Evolutionary conservation across 1,140 invertebrate genomes (phyloP), one percentile per base, ranked within the genome.

Genomic region (Calosoma granatense): DNA sequence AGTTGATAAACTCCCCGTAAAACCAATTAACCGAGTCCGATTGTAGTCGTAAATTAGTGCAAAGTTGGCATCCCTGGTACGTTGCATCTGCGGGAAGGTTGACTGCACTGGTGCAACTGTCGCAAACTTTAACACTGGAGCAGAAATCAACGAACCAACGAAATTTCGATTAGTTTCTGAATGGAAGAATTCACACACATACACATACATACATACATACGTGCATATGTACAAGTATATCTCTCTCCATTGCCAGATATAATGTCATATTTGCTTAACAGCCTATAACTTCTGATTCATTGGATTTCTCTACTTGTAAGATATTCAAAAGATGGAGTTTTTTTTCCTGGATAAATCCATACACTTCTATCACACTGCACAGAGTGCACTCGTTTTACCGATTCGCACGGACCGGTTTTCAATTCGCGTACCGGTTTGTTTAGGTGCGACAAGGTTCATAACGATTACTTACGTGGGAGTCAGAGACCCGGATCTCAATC

Each of bases 11-110:
- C 41, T 47, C 15, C 41, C 15, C 6, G 6, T 47, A 47, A 47
- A 47, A 47, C 41, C 41, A 47, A 47, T 47, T 47, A 47, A 47
- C 9, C 15, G 15, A 17, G 41, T 3, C 41, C 41, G 41, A 47
- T 47, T 47, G 41, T 47, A 47, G 6, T 47, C 41, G 15, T 47
- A 47, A 47, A 47, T 47, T 47, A 47, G 41, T 47, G 15, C 41
- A 4, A 47, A 17, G 41, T 47, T 47, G 9, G 41, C 41, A 47
- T 4, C 6, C 15, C 41, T 47, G 41, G n/a, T n/a, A 47, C 41
- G 15, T n/a, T 47, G 41, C 6, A 47, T 17, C 3, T 9, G 26
- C 6, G 26, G 6, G n/a, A 36, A 6, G 26, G 26, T 36, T 6
- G 6, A 36, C 26, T n/a, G n/a, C n/a, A 36, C 6, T 36, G 26